Evolutionary conservation across 2,888 invertebrate genomes (phyloP), one percentile per base, ranked within the genome.

Genomic region (Athalia circularis): DNA sequence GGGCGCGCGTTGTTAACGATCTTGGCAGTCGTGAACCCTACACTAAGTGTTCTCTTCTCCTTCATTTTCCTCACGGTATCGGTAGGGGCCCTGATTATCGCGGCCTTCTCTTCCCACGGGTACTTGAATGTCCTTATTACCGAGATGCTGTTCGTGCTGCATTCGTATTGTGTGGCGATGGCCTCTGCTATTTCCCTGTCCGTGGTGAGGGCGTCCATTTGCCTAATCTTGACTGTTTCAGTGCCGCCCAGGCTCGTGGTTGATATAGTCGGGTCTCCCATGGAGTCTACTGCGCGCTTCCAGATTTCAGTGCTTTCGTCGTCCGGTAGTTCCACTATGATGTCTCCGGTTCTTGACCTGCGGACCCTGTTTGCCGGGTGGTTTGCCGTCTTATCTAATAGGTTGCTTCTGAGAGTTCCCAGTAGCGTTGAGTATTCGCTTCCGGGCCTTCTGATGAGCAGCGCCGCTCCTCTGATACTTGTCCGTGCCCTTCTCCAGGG

Each of bases 61-160:
- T 4, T 7, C 11, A 54, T 4, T 4, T 4, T 7, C n/a, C 3
- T 7, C 54, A 11, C n/a, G 11, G 54, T 7, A 9, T 5, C 5
- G 9, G 54, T 4, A 9, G 50, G n/a, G 0, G 50, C 13, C 7
- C 48, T 48, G 1, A 65, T 3, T 2, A 65, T 15, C 0, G 65
- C 65, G 1, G 65, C 65, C 5, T 7, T 50, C 50, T 65, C 50
- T 6, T 65, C 65, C 65, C 65, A 65, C 3, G 48, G 48, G 65
- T 65, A 65, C 9, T 65, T 65, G 13, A n/a, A 65, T 13, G 8
- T 48, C 8, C 50, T n/a, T 8, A 65, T 50, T 7, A 65, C 15
- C 1, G 48, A 7, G n/a, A 48, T 8, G 5, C 3, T 7, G n/a
- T 6, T 7, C 5, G 0, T 0, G 48, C 29, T 29, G 29, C 29